Percentiles rank a stretch among this genome's conserved stretches.
phyloP scores from a whole-genome alignment of 2,113 vertebrate genomes.

The Vidua chalybeata region DNA sequence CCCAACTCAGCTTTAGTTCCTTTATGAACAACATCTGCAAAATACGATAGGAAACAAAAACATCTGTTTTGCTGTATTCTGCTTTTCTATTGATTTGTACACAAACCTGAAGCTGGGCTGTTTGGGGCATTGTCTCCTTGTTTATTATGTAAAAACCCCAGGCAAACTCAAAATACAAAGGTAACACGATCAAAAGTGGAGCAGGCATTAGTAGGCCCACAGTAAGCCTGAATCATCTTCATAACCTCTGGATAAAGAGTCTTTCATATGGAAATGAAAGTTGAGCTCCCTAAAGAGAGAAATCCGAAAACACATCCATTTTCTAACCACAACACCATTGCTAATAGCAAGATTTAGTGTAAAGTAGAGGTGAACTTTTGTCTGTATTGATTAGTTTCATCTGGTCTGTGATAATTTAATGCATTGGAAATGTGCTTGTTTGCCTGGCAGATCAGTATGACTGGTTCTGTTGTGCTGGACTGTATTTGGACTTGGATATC shows the following conservation, averaged over 20 bases:
- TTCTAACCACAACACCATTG: neutral
- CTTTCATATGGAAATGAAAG: neutral
- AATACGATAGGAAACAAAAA: neutral
- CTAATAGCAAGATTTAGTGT: neutral
- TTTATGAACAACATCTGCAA: constrained; percentile 26
- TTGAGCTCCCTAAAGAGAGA: neutral
- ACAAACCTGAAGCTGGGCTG: neutral
- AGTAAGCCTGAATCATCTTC: neutral
- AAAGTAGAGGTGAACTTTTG: neutral
- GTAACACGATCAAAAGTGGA: neutral
- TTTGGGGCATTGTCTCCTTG: neutral
- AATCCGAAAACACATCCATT: neutral
- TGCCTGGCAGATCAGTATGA: neutral
- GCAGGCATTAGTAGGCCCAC: neutral
- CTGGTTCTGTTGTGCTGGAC: neutral
- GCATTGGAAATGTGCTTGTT: neutral
- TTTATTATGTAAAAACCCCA: neutral
- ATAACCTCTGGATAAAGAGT: neutral
- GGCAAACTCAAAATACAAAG: neutral
- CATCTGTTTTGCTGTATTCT: constrained; percentile 15
- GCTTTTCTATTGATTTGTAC: neutral
- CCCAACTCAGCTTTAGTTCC: neutral
- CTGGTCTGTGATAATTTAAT: neutral
- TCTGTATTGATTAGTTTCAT: neutral
- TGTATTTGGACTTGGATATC: neutral